These are phyloP conservation scores for Stichodactyla mertensii DNA, from an alignment of 64 coral and sea anemone species.

Conservation along the genomic window DNA sequence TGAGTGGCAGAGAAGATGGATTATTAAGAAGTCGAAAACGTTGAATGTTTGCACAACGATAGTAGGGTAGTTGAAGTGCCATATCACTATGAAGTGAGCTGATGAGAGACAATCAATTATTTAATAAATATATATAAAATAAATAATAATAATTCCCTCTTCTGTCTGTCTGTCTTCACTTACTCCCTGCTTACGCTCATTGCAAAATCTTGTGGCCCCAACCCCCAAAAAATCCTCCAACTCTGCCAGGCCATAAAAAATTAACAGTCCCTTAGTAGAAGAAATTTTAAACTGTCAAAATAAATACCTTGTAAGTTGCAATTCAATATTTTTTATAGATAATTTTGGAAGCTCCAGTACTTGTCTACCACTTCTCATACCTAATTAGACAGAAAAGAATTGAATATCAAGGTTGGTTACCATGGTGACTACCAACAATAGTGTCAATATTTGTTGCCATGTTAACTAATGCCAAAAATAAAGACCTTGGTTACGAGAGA, in stretches of 20 bases:
- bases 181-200: too few species aligned
- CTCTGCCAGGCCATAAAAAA: neutral
- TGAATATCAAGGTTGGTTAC: neutral
- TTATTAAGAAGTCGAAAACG: neutral
- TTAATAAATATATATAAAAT: too few species aligned
- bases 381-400: neutral
- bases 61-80: neutral
- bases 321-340: conserved; percentile 44
- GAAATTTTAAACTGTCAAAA: neutral
- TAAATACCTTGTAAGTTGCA: conserved; percentile 33
- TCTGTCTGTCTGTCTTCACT: too few species aligned
- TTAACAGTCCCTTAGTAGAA: too few species aligned
- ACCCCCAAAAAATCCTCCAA: too few species aligned
- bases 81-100: conserved; percentile 15
- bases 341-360: conserved; percentile 23
- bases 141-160: too few species aligned
- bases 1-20: neutral
- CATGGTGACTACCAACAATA: neutral
- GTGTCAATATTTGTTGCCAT: too few species aligned
- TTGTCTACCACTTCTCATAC: neutral
- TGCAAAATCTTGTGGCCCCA: too few species aligned
- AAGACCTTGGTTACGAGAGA: too few species aligned
- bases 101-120: neutral
- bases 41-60: neutral
- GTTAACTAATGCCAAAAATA: too few species aligned